Conservation (phyloP, 64 coral and sea anemone genomes). For the Dendronephthya gigantea region DNA sequence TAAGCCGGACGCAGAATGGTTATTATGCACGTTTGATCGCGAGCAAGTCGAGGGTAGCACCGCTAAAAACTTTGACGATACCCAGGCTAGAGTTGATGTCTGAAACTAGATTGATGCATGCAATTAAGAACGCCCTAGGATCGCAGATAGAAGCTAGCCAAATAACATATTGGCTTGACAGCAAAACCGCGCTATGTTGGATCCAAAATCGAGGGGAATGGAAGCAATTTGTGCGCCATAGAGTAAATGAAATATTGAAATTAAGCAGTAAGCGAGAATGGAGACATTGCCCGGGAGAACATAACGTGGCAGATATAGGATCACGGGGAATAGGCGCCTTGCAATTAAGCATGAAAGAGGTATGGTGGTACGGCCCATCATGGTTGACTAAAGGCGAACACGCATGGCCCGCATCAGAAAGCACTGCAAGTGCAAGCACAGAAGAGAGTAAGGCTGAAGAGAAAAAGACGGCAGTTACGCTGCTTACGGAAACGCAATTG, state of each 20-base stretch:
- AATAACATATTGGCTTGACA: too few relatives aligned
- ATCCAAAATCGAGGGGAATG: conserved; percentile 29
- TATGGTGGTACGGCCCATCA: conserved; percentile 37
- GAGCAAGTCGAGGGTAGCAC: too few relatives aligned
- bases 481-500: background rate
- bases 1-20: too few relatives aligned
- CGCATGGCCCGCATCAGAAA: background rate
- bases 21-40: too few relatives aligned
- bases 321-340: conserved; percentile 19
- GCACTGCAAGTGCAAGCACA: background rate
- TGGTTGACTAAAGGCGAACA: conserved; percentile 24
- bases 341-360: background rate
- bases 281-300: too few relatives aligned
- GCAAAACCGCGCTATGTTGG: conserved; percentile 31
- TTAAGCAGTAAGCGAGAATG: background rate
- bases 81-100: conserved; percentile 21
- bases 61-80: background rate
- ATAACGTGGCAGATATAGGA: conserved; percentile 38
- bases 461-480: background rate
- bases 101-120: too few relatives aligned
- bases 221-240: background rate
- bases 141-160: too few relatives aligned
- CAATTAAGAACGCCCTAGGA: too few relatives aligned
- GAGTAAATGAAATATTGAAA: conserved; percentile 27
- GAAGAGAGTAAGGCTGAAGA: background rate